Conservation (phyloP, 1,140 invertebrate genomes). For the Glossosoma conforme region DNA sequence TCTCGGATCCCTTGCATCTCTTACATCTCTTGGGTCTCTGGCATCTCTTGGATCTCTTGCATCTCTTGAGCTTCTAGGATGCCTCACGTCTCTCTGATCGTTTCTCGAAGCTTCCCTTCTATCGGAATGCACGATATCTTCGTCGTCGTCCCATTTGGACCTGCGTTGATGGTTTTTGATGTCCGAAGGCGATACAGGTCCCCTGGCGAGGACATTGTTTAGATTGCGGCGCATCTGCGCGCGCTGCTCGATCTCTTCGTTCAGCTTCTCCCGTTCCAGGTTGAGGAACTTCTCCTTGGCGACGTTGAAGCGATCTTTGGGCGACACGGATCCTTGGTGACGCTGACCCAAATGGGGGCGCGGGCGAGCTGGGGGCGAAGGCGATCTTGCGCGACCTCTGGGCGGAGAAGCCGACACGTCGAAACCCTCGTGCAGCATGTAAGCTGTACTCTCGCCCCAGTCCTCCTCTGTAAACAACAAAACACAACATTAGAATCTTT, state of each 20-base stretch:
- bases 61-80: slow-evolving; percentile 14
- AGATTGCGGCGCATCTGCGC: slow-evolving; percentile 47
- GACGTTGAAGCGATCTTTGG: slow-evolving; percentile 73
- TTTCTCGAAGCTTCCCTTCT: slow-evolving; percentile 28
- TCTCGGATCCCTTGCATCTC: slow-evolving; percentile 9
- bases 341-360: slow-evolving; percentile 28
- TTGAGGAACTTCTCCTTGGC: slow-evolving; percentile 78
- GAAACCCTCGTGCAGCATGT: slow-evolving; percentile 50
- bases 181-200: slow-evolving; percentile 36
- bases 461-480: slow-evolving; percentile 46
- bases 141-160: slow-evolving; percentile 20
- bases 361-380: slow-evolving; percentile 30
- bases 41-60: slow-evolving; percentile 19
- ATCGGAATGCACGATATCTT: slow-evolving; percentile 35
- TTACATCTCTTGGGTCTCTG: slow-evolving; percentile 23
- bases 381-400: slow-evolving; percentile 27
- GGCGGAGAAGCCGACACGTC: slow-evolving; percentile 42
- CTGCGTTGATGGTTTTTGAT: slow-evolving; percentile 18
- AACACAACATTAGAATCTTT: slow-evolving; percentile 15
- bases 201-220: slow-evolving; percentile 38
- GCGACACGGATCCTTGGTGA: slow-evolving; percentile 45
- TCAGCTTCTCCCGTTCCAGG: slow-evolving; percentile 65
- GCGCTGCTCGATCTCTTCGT: slow-evolving; percentile 48
- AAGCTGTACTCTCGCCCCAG: slow-evolving; percentile 49
- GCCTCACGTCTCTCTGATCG: slow-evolving; percentile 18